Evolutionary conservation across 2,888 invertebrate species (phyloP), one percentile per base, ranked within the genome.

Genomic region (Hetaerina titia): DNA sequence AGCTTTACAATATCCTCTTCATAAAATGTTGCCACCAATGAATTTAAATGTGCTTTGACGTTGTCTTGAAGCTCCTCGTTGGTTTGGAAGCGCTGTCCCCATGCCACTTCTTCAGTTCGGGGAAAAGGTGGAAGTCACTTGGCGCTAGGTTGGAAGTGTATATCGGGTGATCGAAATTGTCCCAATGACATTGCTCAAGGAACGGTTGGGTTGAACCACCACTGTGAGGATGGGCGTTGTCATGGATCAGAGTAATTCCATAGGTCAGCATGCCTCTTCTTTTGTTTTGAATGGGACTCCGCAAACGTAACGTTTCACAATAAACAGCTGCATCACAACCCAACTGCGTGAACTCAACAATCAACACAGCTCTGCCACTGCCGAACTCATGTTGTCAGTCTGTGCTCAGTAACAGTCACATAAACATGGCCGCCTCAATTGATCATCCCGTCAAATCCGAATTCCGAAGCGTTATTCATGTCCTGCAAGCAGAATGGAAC

Each of bases 161-260:
- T 9, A 89, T 90, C 64, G 95, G 95, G 89, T 96, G 95, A 87
- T 64, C 94, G 19, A 95, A 87, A 31, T 95, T 60, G 60, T 95
- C 94, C 95, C 95, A 95, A 81, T 95, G 94, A 45, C 95, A 95
- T 64, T 95, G 94, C 22, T 22, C 94, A 8, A 95, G 90, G 64
- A 95, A 81, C 25, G 2, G 4, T 95, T 94, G 74, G 60, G 95
- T 95, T 22, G 87, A 63, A n/a, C 90, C 94, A 17, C 96, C 95
- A 19, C 94, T 95, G 95, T 95, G 95, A 2, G 95, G 95, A 63
- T 95, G 88, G 89, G 95, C 95, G 69, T 95, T 96, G 95, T 95
- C 95, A 89, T 96, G 96, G 19, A 95, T 95, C 25, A 96, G 74
- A 69, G 31, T 92, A 25, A 95, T 94, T 74, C 95, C 95, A 87